Evolutionary conservation across 2,113 vertebrate genomes (phyloP).

Genomic region (Nothoprocta pentlandii): DNA sequence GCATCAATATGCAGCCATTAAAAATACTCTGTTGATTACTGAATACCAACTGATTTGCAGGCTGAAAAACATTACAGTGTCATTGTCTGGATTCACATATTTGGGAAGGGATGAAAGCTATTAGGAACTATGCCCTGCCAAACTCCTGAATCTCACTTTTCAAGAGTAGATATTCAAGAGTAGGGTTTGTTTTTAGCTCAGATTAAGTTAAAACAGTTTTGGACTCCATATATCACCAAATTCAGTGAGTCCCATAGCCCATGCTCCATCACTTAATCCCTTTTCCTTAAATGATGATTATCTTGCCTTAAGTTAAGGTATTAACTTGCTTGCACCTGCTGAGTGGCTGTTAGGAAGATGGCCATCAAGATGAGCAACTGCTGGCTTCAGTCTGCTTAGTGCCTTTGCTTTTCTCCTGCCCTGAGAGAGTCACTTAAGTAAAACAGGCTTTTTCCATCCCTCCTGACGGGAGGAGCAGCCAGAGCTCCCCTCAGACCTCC

Average conservation of each 20-base stretch:
- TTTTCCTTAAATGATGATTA: neutral
- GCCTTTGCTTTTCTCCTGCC: neutral
- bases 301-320: neutral
- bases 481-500: neutral
- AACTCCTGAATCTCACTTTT: neutral
- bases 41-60: neutral
- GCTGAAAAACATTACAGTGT: neutral
- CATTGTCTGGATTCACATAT: neutral
- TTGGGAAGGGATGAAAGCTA: neutral
- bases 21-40: neutral
- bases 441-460: neutral
- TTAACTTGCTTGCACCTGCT: neutral
- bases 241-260: neutral
- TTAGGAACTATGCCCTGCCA: neutral
- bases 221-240: neutral
- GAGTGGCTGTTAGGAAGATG: neutral
- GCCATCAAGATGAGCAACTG: neutral
- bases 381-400: neutral
- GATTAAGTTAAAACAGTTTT: neutral
- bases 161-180: neutral
- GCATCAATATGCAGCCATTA: neutral
- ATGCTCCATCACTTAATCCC: neutral
- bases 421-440: neutral
- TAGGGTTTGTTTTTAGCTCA: neutral
- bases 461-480: neutral